A percentile compares a stretch with the other conserved stretches of the same genome.
Evolutionary conservation across 2,888 invertebrate genomes (phyloP).

Genomic region (Ophioninae sp.): DNA sequence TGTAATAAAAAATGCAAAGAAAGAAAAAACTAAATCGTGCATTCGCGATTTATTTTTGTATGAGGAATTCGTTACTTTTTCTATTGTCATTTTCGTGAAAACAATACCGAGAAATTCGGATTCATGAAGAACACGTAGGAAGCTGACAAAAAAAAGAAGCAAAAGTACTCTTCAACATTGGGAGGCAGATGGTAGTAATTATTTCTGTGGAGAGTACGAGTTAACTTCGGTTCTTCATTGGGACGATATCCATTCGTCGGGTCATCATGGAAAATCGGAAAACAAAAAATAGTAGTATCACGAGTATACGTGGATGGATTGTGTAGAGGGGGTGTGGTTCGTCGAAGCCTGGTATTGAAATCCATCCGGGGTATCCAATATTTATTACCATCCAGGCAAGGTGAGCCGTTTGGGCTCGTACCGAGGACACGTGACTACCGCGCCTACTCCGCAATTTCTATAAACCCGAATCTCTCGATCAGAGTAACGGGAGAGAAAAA

Average conservation of each 20-base stretch:
- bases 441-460: conserved; percentile 29
- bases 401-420: conserved; percentile 30
- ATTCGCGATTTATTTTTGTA: too few species aligned
- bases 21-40: too few species aligned
- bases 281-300: conserved; percentile 31
- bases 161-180: background rate
- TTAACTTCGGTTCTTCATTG: background rate
- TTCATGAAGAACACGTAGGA: background rate
- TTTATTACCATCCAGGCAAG: conserved; percentile 66
- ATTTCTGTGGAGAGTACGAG: too few species aligned
- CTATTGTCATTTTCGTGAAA: background rate
- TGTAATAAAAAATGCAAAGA: too few species aligned
- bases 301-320: conserved; percentile 10
- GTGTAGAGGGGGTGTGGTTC: conserved; percentile 41
- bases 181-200: too few species aligned
- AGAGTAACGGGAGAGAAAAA: conserved; percentile 20
- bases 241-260: too few species aligned
- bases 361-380: conserved; percentile 66
- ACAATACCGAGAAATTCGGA: background rate
- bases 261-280: background rate
- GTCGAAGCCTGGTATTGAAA: conserved; percentile 65
- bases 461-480: conserved; percentile 46
- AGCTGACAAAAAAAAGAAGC: background rate
- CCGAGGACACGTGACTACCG: conserved; percentile 38
- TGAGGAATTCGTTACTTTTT: too few species aligned